Conservation (phyloP, 2,797 vertebrate species). For the Manis crassicaudata region DNA sequence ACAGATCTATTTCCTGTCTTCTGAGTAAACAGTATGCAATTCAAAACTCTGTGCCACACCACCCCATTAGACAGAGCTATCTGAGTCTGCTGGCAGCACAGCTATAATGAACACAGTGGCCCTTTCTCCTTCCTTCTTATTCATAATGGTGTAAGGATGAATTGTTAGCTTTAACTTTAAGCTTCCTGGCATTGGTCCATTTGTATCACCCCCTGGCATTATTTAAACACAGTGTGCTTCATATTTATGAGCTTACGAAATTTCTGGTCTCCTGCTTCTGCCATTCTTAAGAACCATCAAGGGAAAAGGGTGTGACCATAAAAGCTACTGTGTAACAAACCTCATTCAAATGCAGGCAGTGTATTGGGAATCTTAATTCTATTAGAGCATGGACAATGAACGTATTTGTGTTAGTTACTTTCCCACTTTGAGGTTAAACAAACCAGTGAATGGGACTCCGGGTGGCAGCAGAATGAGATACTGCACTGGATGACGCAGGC, state of each 20-base stretch:
- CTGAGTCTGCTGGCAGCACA: conserved; percentile 33
- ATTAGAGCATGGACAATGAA: conserved; percentile 79
- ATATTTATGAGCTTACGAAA: conserved; percentile 80
- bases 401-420: conserved; percentile 81
- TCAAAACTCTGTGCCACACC: conserved; percentile 63
- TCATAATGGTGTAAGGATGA: conserved; percentile 49
- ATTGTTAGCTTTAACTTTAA: conserved; percentile 67
- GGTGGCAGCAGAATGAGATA: conserved; percentile 77
- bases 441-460: conserved; percentile 81
- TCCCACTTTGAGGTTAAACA: conserved; percentile 83
- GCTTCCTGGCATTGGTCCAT: conserved; percentile 72
- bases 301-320: conserved; percentile 74
- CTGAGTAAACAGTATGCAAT: conserved; percentile 44
- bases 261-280: conserved; percentile 71
- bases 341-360: conserved; percentile 79
- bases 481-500: conserved; percentile 65
- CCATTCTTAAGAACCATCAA: conserved; percentile 69
- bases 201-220: conserved; percentile 72
- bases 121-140: conserved; percentile 64
- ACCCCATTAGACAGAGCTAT: conserved; percentile 21
- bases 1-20: conserved; percentile 58
- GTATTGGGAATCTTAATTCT: conserved; percentile 82
- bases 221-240: conserved; percentile 73
- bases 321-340: conserved; percentile 70
- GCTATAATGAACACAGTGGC: conserved; percentile 24